These are phyloP conservation scores for Sminthurinus signatus DNA, from an alignment of 1,140 invertebrate species.

Conservation along the genomic window DNA sequence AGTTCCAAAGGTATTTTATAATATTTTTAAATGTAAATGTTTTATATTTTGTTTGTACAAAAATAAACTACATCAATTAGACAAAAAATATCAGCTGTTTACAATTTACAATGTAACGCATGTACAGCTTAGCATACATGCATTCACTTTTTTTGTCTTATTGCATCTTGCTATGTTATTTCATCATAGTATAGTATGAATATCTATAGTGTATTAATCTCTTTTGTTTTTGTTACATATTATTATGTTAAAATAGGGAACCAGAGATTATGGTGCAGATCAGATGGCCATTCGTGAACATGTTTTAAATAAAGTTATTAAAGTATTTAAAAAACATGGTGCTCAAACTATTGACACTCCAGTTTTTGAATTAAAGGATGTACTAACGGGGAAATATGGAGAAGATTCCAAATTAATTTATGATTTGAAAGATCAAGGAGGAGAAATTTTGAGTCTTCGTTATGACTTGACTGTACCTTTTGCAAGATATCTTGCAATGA, in stretches of 20 bases:
- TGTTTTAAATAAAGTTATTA: constrained; percentile 80
- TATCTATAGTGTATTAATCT: constrained; percentile 3
- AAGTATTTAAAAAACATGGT: constrained; percentile 94
- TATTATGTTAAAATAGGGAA: too few relatives aligned
- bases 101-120: too few relatives aligned
- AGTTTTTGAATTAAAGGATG: constrained; percentile 97
- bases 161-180: background rate
- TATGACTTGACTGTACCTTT: constrained; percentile 94
- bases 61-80: background rate
- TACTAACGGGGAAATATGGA: constrained; percentile 97
- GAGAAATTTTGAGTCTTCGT: constrained; percentile 83
- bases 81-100: too few relatives aligned
- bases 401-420: constrained; percentile 99
- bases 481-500: constrained; percentile 96
- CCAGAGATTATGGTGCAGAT: constrained; percentile 86
- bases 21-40: background rate
- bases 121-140: too few relatives aligned
- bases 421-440: constrained; percentile 96
- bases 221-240: constrained; percentile 19
- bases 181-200: background rate
- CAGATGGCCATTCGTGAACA: constrained; percentile 89
- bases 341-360: constrained; percentile 98
- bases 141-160: too few relatives aligned
- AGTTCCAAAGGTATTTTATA: constrained; percentile 27
- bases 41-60: background rate